phyloP scores from a whole-genome alignment of 1,140 invertebrate genomes.

The Halesus radiatus region DNA sequence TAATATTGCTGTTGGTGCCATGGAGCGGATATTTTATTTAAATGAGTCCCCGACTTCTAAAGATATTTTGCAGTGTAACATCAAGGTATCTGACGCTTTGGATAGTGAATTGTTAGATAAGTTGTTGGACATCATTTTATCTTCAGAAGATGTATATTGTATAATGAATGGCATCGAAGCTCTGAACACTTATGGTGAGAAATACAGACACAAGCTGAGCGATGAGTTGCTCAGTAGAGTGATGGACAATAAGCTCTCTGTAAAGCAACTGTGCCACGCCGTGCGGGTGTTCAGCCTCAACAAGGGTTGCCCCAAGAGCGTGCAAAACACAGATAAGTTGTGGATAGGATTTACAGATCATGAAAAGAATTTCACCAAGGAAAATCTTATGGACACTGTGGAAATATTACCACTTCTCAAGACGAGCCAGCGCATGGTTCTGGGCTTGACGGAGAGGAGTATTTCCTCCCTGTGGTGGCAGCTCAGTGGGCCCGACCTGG shows the following conservation, averaged over 20 bases:
- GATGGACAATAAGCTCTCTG: slow-evolving; percentile 72
- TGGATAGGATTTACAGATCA: slow-evolving; percentile 77
- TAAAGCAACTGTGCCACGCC: slow-evolving; percentile 76
- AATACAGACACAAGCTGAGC: slow-evolving; percentile 71
- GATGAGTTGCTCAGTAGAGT: slow-evolving; percentile 75
- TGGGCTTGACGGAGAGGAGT: slow-evolving; percentile 75
- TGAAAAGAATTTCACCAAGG: slow-evolving; percentile 72
- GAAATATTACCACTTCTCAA: slow-evolving; percentile 72
- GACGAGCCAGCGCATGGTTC: slow-evolving; percentile 74
- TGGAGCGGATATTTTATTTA: slow-evolving; percentile 66
- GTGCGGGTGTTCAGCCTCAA: slow-evolving; percentile 66
- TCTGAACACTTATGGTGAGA: slow-evolving; percentile 64
- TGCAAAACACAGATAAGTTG: slow-evolving; percentile 74
- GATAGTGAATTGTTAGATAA: slow-evolving; percentile 66
- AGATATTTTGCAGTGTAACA: no score
- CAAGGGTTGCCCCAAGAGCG: slow-evolving; percentile 66
- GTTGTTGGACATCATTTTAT: slow-evolving; percentile 65
- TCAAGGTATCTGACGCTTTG: slow-evolving; percentile 31
- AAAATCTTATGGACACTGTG: slow-evolving; percentile 74
- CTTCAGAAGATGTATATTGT: slow-evolving; percentile 66
- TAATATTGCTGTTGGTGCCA: slow-evolving; percentile 67
- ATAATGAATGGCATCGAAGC: slow-evolving; percentile 65
- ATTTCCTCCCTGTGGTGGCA: slow-evolving; percentile 72
- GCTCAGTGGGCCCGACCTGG: slow-evolving; percentile 70
- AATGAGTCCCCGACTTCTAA: slow-evolving; percentile 58